Percentiles rank a stretch among this genome's conserved stretches.
These are phyloP conservation scores for Nothoprocta perdicaria DNA, from an alignment of 2,113 vertebrate genomes.

Conservation along the genomic window DNA sequence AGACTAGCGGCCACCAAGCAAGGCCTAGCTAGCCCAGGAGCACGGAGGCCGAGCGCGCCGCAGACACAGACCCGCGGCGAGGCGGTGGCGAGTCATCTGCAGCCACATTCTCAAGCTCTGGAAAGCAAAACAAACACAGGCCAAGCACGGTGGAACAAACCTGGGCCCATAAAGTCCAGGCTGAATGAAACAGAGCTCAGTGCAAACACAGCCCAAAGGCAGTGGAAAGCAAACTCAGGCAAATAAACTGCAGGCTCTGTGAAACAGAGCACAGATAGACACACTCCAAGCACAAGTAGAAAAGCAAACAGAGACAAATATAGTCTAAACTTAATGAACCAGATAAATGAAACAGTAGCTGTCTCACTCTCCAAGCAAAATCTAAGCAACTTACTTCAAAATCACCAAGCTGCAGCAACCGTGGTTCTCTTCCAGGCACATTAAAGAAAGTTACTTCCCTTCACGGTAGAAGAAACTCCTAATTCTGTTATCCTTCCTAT, in stretches of 20 bases:
- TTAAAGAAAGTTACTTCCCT: not conserved
- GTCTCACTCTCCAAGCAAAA: slow-evolving; percentile 57
- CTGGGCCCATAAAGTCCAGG: slow-evolving; percentile 33
- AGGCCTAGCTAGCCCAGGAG: not conserved
- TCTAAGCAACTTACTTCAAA: slow-evolving; percentile 36
- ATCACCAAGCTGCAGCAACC: slow-evolving; percentile 5
- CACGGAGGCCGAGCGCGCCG: not conserved
- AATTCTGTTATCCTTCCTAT: not conserved
- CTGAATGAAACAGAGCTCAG: slow-evolving; percentile 67
- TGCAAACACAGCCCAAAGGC: slow-evolving; percentile 66
- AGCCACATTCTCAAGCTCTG: slow-evolving; percentile 50
- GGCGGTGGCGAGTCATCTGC: not conserved
- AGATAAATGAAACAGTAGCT: slow-evolving; percentile 69
- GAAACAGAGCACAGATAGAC: slow-evolving; percentile 74
- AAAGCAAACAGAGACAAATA: slow-evolving; percentile 75
- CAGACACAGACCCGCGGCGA: not conserved
- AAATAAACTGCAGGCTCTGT: slow-evolving; percentile 68
- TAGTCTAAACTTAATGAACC: slow-evolving; percentile 73
- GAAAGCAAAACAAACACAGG: slow-evolving; percentile 71
- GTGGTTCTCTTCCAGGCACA: not conserved
- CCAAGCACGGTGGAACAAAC: slow-evolving; percentile 58
- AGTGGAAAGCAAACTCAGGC: slow-evolving; percentile 69
- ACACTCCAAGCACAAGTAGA: slow-evolving; percentile 72
- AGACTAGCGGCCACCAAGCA: not conserved
- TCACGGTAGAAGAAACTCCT: not conserved